Evolutionary conservation across 2,888 invertebrate species (phyloP).

Genomic region (Cloeon dipterum): DNA sequence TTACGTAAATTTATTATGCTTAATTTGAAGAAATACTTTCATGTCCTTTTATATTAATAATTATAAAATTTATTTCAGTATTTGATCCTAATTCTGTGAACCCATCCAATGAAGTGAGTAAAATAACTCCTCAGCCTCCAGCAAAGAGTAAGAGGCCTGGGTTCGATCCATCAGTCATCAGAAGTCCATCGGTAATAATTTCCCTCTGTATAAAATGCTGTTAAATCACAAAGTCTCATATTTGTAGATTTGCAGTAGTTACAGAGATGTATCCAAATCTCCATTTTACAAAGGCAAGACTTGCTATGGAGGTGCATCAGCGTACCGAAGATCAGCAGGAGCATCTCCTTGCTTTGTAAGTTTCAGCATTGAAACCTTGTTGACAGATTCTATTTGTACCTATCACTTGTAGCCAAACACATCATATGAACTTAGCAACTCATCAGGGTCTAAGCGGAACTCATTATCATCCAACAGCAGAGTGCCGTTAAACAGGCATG

Average conservation of each 20-base stretch:
- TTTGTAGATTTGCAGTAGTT: conserved; percentile 3
- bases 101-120: too few species aligned
- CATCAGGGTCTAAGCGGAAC: not conserved
- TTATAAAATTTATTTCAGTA: too few species aligned
- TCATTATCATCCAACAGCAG: not conserved
- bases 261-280: conserved; percentile 21
- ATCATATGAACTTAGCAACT: not conserved
- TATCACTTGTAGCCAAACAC: too few species aligned
- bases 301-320: conserved; percentile 49
- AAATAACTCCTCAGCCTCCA: too few species aligned
- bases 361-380: conserved; percentile 1
- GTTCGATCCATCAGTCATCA: too few species aligned
- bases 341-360: not conserved
- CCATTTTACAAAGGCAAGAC: conserved; percentile 56
- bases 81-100: too few species aligned
- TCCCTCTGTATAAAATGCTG: not conserved
- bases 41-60: too few species aligned
- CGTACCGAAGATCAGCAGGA: conserved; percentile 23
- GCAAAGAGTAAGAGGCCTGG: too few species aligned
- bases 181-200: too few species aligned
- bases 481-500: not conserved
- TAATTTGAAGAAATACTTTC: too few species aligned
- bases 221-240: too few species aligned
- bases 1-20: too few species aligned
- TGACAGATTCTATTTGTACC: not conserved